These are phyloP conservation scores for Liasis olivaceus DNA, from an alignment of 2,797 vertebrate species.

Conservation along the genomic window DNA sequence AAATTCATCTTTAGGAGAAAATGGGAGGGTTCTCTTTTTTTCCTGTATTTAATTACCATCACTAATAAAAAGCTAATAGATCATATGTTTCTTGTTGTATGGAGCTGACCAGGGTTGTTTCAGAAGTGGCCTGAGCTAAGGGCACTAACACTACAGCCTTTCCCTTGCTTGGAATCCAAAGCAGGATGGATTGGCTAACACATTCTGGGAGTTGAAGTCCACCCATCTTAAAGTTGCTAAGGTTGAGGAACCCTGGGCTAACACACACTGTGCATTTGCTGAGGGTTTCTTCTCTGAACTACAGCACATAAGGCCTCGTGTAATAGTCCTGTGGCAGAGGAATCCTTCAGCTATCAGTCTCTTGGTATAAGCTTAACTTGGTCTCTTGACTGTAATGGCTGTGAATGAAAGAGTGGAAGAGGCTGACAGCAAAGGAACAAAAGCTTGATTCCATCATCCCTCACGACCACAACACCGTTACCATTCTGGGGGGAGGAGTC, in stretches of 20 bases:
- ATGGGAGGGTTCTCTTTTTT: not conserved
- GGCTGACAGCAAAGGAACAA: too few species aligned
- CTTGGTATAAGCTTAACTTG: too few species aligned
- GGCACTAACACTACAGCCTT: slow-evolving; percentile 1
- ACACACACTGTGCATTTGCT: not conserved
- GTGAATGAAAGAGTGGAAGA: too few species aligned
- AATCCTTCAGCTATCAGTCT: not conserved
- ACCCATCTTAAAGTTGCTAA: too few species aligned
- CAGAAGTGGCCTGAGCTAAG: slow-evolving; percentile 36
- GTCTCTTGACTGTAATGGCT: too few species aligned
- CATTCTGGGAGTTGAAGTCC: too few species aligned
- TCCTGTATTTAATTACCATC: slow-evolving; percentile 54
- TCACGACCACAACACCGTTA: too few species aligned
- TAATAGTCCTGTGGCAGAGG: not conserved
- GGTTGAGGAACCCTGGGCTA: too few species aligned
- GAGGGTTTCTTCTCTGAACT: not conserved
- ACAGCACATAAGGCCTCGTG: not conserved
- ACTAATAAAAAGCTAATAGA: slow-evolving; percentile 61
- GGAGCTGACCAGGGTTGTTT: not conserved
- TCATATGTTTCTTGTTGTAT: slow-evolving; percentile 26
- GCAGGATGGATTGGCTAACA: not conserved
- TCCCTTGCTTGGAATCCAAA: slow-evolving; percentile 3
- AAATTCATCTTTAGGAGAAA: slow-evolving; percentile 49
- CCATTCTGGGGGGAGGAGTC: too few species aligned
- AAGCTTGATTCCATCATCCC: too few species aligned